Base-by-base conservation (phyloP, 2,797 vertebrate genomes). In the Meriones psammophilus region DNA sequence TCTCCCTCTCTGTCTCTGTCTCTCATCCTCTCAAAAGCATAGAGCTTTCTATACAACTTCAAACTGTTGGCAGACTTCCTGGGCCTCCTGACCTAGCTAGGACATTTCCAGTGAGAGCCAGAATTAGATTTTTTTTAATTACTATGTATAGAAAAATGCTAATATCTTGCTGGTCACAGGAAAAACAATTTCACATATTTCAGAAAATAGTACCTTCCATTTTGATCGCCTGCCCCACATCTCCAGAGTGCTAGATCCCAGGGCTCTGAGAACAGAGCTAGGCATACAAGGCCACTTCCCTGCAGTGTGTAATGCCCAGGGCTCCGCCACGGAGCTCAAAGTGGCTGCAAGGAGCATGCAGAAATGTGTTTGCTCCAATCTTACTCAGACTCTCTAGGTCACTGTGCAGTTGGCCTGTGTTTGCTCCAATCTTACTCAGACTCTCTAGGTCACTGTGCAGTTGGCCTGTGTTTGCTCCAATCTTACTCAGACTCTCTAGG, bases 391-490 rank as follows among this genome's bases (percentile, higher is more conserved):
- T 8, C 42, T 88, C 71, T 13, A 26, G 68, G 42, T 50, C 78
- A 74, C 56, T 54, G 60, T 60, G 18, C n/a, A 36, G 1, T 80
- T 88, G 56, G 42, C 58, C 58, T 71, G 22, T 71, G 73, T 95
- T n/a, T n/a, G n/a, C n/a, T n/a, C n/a, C n/a, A n/a, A n/a, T 39
- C 36, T 62, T 1, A 8, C 56, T 84, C 69, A 85, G 74, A 56
- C 87, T 8, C 42, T 88, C 71, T 13, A 26, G 68, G 42, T 50
- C 78, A 74, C 56, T 54, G 60, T 60, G 18, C n/a, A 36, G 1
- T 80, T 88, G 56, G 42, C 58, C 58, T 71, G 22, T 71, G 73
- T 95, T n/a, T n/a, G n/a, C n/a, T n/a, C n/a, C n/a, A n/a, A n/a
- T 39, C 36, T 62, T 1, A 8, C 56, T 84, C 69, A 85, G 74